Evolutionary conservation across 2,888 invertebrate genomes (phyloP).

Genomic region (Aplocera efformata): DNA sequence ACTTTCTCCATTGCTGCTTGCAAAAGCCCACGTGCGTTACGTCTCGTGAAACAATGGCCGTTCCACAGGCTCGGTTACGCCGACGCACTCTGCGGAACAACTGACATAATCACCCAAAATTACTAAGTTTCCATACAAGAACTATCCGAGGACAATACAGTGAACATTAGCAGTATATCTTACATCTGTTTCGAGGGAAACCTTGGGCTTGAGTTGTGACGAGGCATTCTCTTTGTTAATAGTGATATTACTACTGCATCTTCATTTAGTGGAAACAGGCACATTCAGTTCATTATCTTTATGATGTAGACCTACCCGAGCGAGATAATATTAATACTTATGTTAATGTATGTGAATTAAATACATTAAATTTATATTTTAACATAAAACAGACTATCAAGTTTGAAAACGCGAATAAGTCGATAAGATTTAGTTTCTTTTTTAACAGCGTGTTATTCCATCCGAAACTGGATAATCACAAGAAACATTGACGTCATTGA

Average conservation of each 20-base stretch:
- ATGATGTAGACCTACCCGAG: too few relatives aligned
- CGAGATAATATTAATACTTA: too few relatives aligned
- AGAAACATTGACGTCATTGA: constrained; percentile 1
- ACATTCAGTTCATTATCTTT: not conserved
- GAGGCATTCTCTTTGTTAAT: constrained; percentile 60
- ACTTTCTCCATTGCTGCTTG: constrained; percentile 66
- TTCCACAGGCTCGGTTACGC: constrained; percentile 53
- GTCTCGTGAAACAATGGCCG: constrained; percentile 59
- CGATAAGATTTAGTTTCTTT: too few relatives aligned
- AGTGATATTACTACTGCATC: constrained; percentile 30
- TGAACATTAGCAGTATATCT: constrained; percentile 56
- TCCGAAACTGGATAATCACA: constrained; percentile 3
- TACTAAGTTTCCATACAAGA: constrained; percentile 53
- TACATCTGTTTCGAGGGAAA: constrained; percentile 59
- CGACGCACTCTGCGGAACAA: constrained; percentile 60
- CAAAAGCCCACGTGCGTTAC: constrained; percentile 64
- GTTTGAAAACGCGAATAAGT: not conserved
- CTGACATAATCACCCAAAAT: constrained; percentile 71
- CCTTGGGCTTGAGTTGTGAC: constrained; percentile 63
- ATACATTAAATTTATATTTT: too few relatives aligned
- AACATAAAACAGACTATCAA: not conserved
- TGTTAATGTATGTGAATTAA: too few relatives aligned
- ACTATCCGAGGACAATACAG: constrained; percentile 58
- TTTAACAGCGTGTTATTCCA: not conserved
- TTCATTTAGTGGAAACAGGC: constrained; percentile 13